Base-by-base conservation (phyloP, 2,797 vertebrate genomes). In the Platalea minor region DNA sequence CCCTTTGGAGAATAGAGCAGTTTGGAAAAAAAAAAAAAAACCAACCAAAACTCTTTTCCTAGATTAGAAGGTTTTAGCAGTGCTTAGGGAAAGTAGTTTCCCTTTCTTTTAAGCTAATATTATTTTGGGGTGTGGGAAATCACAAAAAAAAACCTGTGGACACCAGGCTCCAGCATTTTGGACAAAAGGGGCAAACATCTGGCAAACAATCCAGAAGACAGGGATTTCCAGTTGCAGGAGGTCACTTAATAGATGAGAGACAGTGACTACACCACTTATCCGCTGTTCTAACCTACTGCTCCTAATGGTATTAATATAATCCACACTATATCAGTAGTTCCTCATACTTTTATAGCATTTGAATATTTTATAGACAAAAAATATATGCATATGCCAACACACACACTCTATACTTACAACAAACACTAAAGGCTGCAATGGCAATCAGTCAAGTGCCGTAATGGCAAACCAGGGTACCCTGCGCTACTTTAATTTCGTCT, bases 311-410 rank as follows among this genome's bases (percentile, higher is more conserved):
- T 39, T 31, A 33, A 15, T 9, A 19, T 8, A 48, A 60, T 9
- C 50, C 88, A 45, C 35, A 4, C 18, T 19, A 0, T 5, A 37
- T 13, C 31, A 6, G 28, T 9, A 60, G 11, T 5, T 65, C 59
- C 26, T 54, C 13, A 2, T 5, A 25, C 33, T 46, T 76, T 46
- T 15, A 29, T 2, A 51, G 41, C 17, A 17, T n/a, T 25, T 35
- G 18, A 46, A 31, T 67, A 61, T 51, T 60, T 94, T 31, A 56
- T 18, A 56, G 14, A 65, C 17, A 41, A 46, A 53, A 75, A 50
- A 21, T 13, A n/a, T 6, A 12, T 0, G 15, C 0, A 3, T 19
- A 5, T 8, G 54, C 54, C 51, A 64, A 26, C 11, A 33, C 31
- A 14, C 12, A 4, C 14, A 1, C 31, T 56, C 20, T 8, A 2